These are phyloP conservation scores for Notocelia uddmanniana DNA, from an alignment of 2,888 invertebrate genomes.

Conservation along the genomic window DNA sequence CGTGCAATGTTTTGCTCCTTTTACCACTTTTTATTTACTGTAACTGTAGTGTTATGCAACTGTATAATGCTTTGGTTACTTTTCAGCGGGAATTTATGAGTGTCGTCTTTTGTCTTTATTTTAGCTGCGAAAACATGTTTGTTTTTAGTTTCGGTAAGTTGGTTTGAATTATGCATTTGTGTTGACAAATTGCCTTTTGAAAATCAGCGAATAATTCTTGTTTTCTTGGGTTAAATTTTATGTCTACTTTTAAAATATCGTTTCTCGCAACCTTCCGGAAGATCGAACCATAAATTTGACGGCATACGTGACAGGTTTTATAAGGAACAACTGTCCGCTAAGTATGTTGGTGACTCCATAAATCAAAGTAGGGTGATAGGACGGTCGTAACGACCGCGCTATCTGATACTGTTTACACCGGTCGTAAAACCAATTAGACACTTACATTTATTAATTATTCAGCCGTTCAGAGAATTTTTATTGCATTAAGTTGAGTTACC, in stretches of 20 bases:
- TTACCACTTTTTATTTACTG: slow-evolving; percentile 82
- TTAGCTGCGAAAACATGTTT: slow-evolving; percentile 75
- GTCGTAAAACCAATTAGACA: slow-evolving; percentile 63
- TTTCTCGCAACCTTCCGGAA: slow-evolving; percentile 38
- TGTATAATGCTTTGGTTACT: slow-evolving; percentile 84
- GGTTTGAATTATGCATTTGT: slow-evolving; percentile 60
- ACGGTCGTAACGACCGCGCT: slow-evolving; percentile 39
- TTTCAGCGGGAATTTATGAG: slow-evolving; percentile 81
- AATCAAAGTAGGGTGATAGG: slow-evolving; percentile 40
- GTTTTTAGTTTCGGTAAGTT: slow-evolving; percentile 71
- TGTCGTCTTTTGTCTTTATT: slow-evolving; percentile 82
- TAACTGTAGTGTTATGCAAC: slow-evolving; percentile 83
- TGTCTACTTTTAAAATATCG: slow-evolving; percentile 11
- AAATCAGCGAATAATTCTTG: slow-evolving; percentile 23
- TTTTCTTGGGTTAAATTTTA: slow-evolving; percentile 24
- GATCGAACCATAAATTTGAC: slow-evolving; percentile 31
- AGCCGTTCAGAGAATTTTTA: slow-evolving; percentile 41
- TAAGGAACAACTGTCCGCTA: slow-evolving; percentile 28
- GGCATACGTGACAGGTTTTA: slow-evolving; percentile 43
- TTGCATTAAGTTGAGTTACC: background rate
- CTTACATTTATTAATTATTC: slow-evolving; percentile 57
- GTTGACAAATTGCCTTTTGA: slow-evolving; percentile 53
- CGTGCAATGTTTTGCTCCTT: slow-evolving; percentile 81
- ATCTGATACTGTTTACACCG: slow-evolving; percentile 66
- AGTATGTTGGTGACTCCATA: slow-evolving; percentile 28